phyloP scores from a whole-genome alignment of 2,888 invertebrate genomes.

The Drosophila maculinotata region DNA sequence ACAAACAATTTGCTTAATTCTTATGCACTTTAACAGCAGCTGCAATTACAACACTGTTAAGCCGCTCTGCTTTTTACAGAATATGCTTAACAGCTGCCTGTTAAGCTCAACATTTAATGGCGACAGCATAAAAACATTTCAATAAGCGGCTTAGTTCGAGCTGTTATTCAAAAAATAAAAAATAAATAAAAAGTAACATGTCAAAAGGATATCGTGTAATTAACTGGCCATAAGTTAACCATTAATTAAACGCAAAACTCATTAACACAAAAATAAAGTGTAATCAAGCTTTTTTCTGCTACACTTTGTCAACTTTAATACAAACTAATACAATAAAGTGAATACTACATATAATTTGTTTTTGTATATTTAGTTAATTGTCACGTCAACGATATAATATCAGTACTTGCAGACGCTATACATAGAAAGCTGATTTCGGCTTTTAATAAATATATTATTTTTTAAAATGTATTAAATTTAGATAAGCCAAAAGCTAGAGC shows the following conservation, averaged over 20 bases:
- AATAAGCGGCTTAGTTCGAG: conserved; percentile 38
- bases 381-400: too few relatives aligned
- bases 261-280: conserved; percentile 29
- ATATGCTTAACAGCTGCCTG: conserved; percentile 28
- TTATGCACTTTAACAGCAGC: conserved; percentile 1
- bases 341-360: too few relatives aligned
- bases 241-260: conserved; percentile 73
- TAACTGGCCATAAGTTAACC: conserved; percentile 74
- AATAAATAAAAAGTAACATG: not conserved
- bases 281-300: conserved; percentile 7
- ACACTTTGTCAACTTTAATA: too few relatives aligned
- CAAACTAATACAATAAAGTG: too few relatives aligned
- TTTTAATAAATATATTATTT: too few relatives aligned
- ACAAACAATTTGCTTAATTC: too few relatives aligned
- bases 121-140: conserved; percentile 8
- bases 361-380: too few relatives aligned
- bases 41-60: conserved; percentile 5
- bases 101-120: conserved; percentile 12
- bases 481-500: too few relatives aligned
- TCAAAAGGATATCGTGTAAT: conserved; percentile 56
- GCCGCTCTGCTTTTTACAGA: not conserved
- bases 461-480: too few relatives aligned
- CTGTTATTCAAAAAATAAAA: conserved; percentile 3
- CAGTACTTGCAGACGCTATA: too few relatives aligned
- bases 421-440: too few relatives aligned